Conservation (phyloP, 2,888 invertebrate genomes). For the Himalopsyche anomala region DNA sequence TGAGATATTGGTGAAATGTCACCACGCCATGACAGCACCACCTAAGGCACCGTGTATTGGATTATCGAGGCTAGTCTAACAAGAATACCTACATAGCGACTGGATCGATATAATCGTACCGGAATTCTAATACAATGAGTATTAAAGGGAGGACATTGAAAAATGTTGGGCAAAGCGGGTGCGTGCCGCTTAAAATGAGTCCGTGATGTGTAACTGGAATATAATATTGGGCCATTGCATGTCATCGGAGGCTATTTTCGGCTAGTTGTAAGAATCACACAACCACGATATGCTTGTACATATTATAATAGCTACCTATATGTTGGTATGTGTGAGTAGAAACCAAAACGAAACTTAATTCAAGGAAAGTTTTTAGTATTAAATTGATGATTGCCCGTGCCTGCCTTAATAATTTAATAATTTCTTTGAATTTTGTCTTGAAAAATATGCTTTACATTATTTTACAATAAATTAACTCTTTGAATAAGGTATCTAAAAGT, state of each 20-base stretch:
- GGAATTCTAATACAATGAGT: constrained; percentile 23
- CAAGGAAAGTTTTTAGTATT: no score
- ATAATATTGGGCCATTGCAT: constrained; percentile 16
- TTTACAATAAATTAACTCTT: no score
- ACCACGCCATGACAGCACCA: neutral
- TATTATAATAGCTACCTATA: no score
- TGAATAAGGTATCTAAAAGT: no score
- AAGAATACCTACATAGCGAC: neutral
- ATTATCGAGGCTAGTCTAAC: constrained; percentile 16
- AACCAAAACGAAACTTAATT: no score
- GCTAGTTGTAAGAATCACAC: neutral
- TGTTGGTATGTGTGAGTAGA: no score
- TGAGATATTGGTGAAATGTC: neutral
- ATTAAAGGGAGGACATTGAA: constrained; percentile 17
- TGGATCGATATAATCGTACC: constrained; percentile 34
- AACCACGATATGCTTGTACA: neutral
- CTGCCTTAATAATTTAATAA: no score
- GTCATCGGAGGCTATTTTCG: constrained; percentile 14
- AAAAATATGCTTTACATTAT: no score
- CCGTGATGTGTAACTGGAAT: constrained; percentile 16
- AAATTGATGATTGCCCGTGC: no score
- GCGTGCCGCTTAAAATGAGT: neutral
- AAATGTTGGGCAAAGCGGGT: constrained; percentile 9
- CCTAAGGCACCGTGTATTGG: neutral
- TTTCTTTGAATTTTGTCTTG: no score